Percentiles rank a stretch among this genome's conserved stretches.
Conservation (phyloP, 2,888 invertebrate genomes). For the Lypha dubia region DNA sequence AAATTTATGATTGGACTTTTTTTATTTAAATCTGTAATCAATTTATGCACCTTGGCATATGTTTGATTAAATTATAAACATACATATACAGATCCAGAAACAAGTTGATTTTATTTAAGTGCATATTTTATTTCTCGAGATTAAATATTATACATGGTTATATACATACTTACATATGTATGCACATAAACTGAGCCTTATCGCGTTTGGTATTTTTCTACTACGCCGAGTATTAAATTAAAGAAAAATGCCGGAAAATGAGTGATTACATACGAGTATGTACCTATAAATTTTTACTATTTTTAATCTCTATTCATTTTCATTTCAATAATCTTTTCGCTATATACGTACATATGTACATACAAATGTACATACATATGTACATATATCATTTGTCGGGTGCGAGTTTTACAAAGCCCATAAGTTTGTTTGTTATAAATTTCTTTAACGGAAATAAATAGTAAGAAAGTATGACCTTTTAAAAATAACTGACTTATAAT, state of each 20-base stretch:
- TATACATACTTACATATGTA: no score
- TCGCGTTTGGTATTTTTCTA: no score
- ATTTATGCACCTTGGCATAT: background rate
- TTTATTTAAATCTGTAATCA: constrained; percentile 7
- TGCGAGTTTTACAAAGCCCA: no score
- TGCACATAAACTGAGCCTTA: no score
- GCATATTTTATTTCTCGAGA: background rate
- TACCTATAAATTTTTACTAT: no score
- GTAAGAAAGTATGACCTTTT: no score
- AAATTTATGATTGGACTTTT: constrained; percentile 50
- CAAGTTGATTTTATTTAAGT: background rate
- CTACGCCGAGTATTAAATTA: no score
- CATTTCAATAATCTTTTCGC: background rate
- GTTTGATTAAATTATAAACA: constrained; percentile 8
- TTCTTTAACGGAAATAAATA: no score
- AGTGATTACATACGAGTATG: no score
- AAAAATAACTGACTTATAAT: no score
- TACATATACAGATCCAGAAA: background rate
- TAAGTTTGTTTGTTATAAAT: no score
- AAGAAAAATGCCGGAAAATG: no score
- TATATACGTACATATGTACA: background rate
- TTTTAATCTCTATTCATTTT: background rate
- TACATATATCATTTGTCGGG: background rate
- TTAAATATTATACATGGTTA: background rate
- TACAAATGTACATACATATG: constrained; percentile 3